Base-by-base conservation (phyloP, 2,797 vertebrate species). In the Sebastes iracundus region DNA sequence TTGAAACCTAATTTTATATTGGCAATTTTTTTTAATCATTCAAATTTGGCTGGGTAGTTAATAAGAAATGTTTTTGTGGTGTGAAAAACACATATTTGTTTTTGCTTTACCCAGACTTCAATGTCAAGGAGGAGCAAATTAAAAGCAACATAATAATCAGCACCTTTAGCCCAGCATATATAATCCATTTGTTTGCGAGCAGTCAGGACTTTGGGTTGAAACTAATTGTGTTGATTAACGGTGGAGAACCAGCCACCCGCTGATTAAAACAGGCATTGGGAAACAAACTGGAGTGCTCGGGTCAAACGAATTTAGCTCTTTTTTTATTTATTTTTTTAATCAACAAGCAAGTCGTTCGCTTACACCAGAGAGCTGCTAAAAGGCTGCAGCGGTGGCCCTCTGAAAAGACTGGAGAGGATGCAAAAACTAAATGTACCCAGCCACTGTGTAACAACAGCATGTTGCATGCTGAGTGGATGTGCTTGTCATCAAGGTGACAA, bases 201-300 rank as follows among this genome's bases (percentile, higher is more conserved):
- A 58, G 32, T 59, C 46, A 14, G 52, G 55, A 56, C 56, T 77
- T 68, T 53, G 46, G 38, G 35, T 64, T 67, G 52, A 72, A 80
- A 84, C 76, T 77, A 87, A 86, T 81, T 86, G 75, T 74, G 61
- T 74, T 85, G 73, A 89, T 87, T 80, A 85, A 85, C n/a, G 11
- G 53, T 25, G 52, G 38, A 65, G 80, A 85, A 75, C 30, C 32
- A 46, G 55, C 61, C 61, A 28, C 64, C 77, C 8, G 7, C 79
- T 87, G 78, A 87, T 87, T 84, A 90, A 82, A 87, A 79, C 59
- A 60, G 33, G 55, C 83, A 88, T 69, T 65, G 64, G 64, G 79
- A 78, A 81, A 72, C 72, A 70, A 77, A 77, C 59, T 62, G 18
- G 22, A 77, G 74, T 1, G 25, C 70, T 58, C 2, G 6, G 77